Conservation (phyloP, 2,797 vertebrate species). For the Crax fasciolata region DNA sequence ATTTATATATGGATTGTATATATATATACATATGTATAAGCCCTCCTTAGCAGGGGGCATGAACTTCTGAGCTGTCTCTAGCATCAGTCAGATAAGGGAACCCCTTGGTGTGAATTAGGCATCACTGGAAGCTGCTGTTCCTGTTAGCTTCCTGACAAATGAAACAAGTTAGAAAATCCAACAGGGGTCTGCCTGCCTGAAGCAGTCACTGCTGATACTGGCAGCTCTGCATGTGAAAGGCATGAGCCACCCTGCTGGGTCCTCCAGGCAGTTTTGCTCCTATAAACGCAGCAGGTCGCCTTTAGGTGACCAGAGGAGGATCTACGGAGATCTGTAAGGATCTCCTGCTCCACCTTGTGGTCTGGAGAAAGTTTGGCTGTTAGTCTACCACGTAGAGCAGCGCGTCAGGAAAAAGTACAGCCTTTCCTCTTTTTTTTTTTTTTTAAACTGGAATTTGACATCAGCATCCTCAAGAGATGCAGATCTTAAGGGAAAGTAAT, state of each 20-base stretch:
- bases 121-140: background rate
- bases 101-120: background rate
- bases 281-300: background rate
- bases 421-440: background rate
- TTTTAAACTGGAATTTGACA: background rate
- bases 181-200: background rate
- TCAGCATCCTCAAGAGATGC: background rate
- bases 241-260: background rate
- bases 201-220: background rate
- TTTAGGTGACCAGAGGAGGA: background rate
- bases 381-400: background rate
- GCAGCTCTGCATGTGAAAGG: background rate
- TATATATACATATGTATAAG: background rate
- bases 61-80: background rate
- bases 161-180: background rate
- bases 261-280: background rate
- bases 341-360: slow-evolving; percentile 78
- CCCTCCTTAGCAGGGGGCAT: background rate
- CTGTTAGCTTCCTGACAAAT: background rate
- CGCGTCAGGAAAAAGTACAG: background rate
- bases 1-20: too few species aligned
- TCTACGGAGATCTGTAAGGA: slow-evolving; percentile 27
- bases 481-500: background rate
- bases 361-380: background rate
- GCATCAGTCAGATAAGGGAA: background rate